A percentile compares a stretch with the other conserved stretches of the same genome.
Conservation (phyloP, 53 echinoderm and acorn worm genomes). For the Holothuria scabra region DNA sequence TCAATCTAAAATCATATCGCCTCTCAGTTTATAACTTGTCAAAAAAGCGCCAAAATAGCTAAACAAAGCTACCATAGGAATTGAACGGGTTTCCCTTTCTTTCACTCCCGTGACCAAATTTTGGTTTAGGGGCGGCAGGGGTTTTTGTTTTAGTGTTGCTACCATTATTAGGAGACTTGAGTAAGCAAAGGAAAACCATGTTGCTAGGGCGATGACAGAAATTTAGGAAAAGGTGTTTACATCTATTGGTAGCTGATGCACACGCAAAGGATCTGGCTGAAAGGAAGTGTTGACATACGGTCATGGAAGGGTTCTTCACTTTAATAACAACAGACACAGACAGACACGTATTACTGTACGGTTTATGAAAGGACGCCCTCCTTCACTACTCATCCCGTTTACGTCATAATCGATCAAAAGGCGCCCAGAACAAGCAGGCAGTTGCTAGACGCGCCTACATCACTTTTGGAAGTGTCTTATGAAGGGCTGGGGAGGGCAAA, state of each 20-base stretch:
- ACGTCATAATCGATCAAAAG: too few species aligned
- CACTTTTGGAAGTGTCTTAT: too few species aligned
- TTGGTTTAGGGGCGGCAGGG: slow-evolving; percentile 18
- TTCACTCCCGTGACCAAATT: neutral
- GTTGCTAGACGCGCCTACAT: too few species aligned
- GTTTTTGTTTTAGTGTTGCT: slow-evolving; percentile 34
- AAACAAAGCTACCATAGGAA: slow-evolving; percentile 29
- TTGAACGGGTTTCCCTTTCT: too few species aligned
- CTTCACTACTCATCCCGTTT: too few species aligned
- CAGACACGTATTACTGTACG: too few species aligned
- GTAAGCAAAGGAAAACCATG: slow-evolving; percentile 35
- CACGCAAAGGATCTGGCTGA: slow-evolving; percentile 28
- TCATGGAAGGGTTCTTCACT: neutral
- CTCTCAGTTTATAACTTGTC: slow-evolving; percentile 38
- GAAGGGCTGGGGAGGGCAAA: too few species aligned
- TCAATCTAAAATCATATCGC: slow-evolving; percentile 40
- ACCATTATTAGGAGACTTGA: slow-evolving; percentile 20
- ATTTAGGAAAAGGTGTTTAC: slow-evolving; percentile 35
- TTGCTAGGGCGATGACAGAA: slow-evolving; percentile 27
- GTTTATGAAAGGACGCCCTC: too few species aligned
- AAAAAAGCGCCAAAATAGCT: slow-evolving; percentile 41
- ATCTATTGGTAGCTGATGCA: slow-evolving; percentile 9
- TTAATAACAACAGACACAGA: too few species aligned
- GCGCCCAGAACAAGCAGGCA: too few species aligned
- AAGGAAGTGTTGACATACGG: slow-evolving; percentile 32